These are phyloP conservation scores for Colostygia pectinataria DNA, from an alignment of 2,888 invertebrate genomes.

Conservation along the genomic window DNA sequence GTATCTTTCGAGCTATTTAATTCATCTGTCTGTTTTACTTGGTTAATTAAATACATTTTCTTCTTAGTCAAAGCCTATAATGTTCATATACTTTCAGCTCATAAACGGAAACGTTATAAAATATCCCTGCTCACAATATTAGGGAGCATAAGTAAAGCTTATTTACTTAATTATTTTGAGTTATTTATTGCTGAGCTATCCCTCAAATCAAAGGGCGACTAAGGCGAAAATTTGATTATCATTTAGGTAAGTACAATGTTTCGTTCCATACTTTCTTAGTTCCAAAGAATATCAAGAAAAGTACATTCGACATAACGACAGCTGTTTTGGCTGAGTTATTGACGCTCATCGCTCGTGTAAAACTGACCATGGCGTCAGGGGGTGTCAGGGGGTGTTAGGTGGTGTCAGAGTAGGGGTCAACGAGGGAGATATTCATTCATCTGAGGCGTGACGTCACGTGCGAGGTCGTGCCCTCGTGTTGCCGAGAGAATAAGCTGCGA, in stretches of 20 bases:
- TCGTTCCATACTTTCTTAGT: not conserved
- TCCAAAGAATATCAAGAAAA: conserved; percentile 10
- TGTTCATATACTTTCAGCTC: too few relatives aligned
- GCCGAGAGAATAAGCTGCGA: conserved; percentile 49
- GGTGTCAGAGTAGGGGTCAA: conserved; percentile 38
- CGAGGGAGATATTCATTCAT: conserved; percentile 72
- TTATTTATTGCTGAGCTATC: too few relatives aligned
- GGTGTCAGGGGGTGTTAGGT: conserved; percentile 40
- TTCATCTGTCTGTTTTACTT: not conserved
- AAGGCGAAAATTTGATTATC: too few relatives aligned
- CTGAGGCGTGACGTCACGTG: conserved; percentile 70
- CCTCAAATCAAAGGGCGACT: too few relatives aligned
- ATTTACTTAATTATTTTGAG: too few relatives aligned
- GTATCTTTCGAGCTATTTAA: not conserved
- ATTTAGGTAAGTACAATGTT: too few relatives aligned
- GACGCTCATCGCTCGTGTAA: conserved; percentile 52
- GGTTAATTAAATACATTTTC: too few relatives aligned
- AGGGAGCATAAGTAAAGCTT: too few relatives aligned
- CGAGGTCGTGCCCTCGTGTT: conserved; percentile 72
- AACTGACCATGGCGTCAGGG: conserved; percentile 53
- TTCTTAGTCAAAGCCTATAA: too few relatives aligned
- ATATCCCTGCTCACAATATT: too few relatives aligned
- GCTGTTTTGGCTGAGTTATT: conserved; percentile 63
- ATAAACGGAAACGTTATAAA: too few relatives aligned
- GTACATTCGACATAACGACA: conserved; percentile 45